phyloP scores from a whole-genome alignment of 23 tunicate genomes.

The Trididemnum nubilum region DNA sequence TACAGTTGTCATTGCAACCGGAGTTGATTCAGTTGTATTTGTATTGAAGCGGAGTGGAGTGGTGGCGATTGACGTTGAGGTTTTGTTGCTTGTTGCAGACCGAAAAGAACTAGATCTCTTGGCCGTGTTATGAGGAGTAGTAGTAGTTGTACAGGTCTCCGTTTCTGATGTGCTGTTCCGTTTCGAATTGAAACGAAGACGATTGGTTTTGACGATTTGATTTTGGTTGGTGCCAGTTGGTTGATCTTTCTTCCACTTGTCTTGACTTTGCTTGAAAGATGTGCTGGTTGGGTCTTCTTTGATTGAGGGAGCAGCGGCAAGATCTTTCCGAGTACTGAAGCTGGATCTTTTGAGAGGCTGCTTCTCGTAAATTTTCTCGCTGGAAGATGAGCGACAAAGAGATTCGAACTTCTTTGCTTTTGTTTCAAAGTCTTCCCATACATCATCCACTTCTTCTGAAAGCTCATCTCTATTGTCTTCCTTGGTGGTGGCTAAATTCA shows the following conservation, averaged over 20 bases:
- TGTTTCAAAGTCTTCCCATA: conserved; percentile 56
- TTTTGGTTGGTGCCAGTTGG: not conserved
- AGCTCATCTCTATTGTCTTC: conserved; percentile 12
- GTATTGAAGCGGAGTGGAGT: not conserved
- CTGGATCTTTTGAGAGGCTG: conserved; percentile 4
- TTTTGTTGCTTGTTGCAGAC: not conserved
- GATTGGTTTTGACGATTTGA: not conserved
- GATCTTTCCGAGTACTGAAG: not conserved
- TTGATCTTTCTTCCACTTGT: not conserved
- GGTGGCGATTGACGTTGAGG: not conserved
- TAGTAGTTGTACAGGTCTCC: not conserved
- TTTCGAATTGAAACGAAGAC: not conserved
- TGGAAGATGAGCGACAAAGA: conserved; percentile 8
- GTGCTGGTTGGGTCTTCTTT: not conserved
- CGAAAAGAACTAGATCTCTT: not conserved
- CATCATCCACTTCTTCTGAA: conserved; percentile 60
- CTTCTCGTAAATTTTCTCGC: not conserved
- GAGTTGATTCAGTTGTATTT: not conserved
- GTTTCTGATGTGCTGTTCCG: conserved; percentile 20
- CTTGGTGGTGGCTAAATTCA: not conserved
- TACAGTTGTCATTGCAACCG: not conserved
- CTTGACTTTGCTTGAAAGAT: not conserved
- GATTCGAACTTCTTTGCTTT: conserved; percentile 11
- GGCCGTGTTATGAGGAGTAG: not conserved
- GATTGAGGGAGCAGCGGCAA: not conserved